Evolutionary conservation across 2,797 vertebrate species (phyloP), one percentile per base, ranked within the genome.

Genomic region (Picus viridis): DNA sequence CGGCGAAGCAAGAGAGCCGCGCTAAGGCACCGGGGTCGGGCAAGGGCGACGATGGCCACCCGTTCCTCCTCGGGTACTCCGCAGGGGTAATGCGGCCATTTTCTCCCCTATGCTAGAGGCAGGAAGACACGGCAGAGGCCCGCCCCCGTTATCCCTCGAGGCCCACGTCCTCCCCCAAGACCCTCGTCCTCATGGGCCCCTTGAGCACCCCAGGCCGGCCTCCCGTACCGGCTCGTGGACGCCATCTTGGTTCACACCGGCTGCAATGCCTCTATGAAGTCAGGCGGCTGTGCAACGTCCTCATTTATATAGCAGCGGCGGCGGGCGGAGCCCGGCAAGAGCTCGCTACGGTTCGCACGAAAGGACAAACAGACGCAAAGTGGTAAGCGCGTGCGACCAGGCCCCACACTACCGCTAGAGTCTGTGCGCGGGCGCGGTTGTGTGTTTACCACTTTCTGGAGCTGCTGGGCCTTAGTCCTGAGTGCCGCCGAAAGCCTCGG

Each of bases 221-320:
- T n/a, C 51, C 41, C 96, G 76, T 93, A 97, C 97, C 97, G 97
- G 95, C 97, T 97, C 1, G 96, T 96, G 0, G 97, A 97, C 83
- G 97, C 97, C 97, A 97, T 97, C 4, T 74, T 65, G 1, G 3
- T 58, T 2, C 56, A 6, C 20, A 5, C 20, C 12, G 5, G 7
- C 71, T 3, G 26, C 56, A 4, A 16, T 4, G 7, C 43, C 80
- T 1, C 29, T 7, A 9, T 1, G 6, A 3, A 74, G n/a, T 6
- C 39, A 0, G 2, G 2, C 7, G 0, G 4, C 4, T 0, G 0
- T 0, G 1, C n/a, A 0, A 1, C 18, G 7, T 20, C 7, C 30
- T 14, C 14, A 0, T 4, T 29, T 39, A 41, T 83, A 88, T 49
- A 24, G 0, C 34, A 49, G 13, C 39, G 2, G 79, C 13, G 30